These are phyloP conservation scores for Lobophora halterata DNA, from an alignment of 2,888 invertebrate genomes.

Conservation along the genomic window DNA sequence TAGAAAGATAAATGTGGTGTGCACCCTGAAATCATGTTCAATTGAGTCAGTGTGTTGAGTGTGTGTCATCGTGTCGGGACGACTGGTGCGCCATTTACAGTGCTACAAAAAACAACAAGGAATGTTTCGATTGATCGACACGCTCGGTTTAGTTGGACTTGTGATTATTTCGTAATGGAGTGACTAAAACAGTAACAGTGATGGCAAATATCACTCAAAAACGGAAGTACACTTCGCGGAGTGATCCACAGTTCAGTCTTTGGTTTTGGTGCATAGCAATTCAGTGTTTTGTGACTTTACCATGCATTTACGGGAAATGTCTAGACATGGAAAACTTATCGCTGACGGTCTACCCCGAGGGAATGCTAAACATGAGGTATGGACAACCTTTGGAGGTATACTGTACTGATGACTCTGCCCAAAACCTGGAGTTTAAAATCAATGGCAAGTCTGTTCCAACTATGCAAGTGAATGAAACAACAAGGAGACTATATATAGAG, in stretches of 20 bases:
- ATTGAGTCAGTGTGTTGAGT: conserved; percentile 69
- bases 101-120: conserved; percentile 57
- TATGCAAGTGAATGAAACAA: conserved; percentile 82
- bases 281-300: conserved; percentile 59
- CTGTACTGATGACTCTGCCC: conserved; percentile 78
- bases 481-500: conserved; percentile 79
- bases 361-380: conserved; percentile 79
- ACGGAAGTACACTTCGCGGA: conserved; percentile 56
- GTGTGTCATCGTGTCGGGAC: conserved; percentile 69
- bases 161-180: conserved; percentile 61
- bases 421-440: conserved; percentile 67
- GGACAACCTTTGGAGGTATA: conserved; percentile 83
- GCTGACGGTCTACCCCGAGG: conserved; percentile 73
- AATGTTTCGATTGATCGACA: conserved; percentile 60
- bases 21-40: conserved; percentile 44
- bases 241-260: conserved; percentile 51
- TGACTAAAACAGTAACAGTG: conserved; percentile 48
- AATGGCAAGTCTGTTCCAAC: conserved; percentile 47
- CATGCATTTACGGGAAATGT: conserved; percentile 59
- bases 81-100: conserved; percentile 70
- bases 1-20: conserved; percentile 50
- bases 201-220: conserved; percentile 58
- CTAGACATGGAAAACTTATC: conserved; percentile 50
- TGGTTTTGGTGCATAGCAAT: conserved; percentile 65
- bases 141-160: conserved; percentile 45